A percentile compares a stretch with the other conserved stretches of the same genome.
Conservation (phyloP, 2,888 invertebrate species). For the Pammene fasciana region DNA sequence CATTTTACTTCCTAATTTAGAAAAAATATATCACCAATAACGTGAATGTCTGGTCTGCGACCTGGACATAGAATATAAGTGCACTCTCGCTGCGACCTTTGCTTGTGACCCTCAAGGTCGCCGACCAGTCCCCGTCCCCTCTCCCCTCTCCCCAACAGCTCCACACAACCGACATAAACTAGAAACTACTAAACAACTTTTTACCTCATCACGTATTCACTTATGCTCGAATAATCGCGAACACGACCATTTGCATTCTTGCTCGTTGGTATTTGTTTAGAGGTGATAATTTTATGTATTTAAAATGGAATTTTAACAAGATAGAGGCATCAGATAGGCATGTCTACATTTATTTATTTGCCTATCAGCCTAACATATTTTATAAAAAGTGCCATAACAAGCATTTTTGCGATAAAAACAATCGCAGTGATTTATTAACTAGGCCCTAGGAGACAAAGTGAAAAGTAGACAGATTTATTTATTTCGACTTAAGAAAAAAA, state of each 20-base stretch:
- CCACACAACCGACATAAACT: background rate
- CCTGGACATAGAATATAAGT: background rate
- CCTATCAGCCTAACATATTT: too few relatives aligned
- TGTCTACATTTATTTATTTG: too few relatives aligned
- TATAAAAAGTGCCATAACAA: too few relatives aligned
- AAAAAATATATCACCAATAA: too few relatives aligned
- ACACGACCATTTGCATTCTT: background rate
- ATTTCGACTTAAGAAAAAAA: too few relatives aligned
- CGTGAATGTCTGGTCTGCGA: background rate
- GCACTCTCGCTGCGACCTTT: conserved; percentile 12
- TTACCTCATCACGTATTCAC: conserved; percentile 7
- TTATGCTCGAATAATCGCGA: background rate
- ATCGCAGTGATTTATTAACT: too few relatives aligned
- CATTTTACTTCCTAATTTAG: too few relatives aligned
- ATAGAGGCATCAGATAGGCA: background rate
- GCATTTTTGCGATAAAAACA: too few relatives aligned
- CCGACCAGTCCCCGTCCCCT: background rate
- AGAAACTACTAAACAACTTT: conserved; percentile 12
- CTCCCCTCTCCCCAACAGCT: too few relatives aligned
- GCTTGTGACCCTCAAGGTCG: conserved; percentile 7
- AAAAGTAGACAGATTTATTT: too few relatives aligned
- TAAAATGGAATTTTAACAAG: conserved; percentile 7
- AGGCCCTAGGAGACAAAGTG: too few relatives aligned
- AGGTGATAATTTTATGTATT: background rate
- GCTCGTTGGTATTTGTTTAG: background rate